Conservation (phyloP, 2,888 invertebrate genomes). For the Melipona beecheii region DNA sequence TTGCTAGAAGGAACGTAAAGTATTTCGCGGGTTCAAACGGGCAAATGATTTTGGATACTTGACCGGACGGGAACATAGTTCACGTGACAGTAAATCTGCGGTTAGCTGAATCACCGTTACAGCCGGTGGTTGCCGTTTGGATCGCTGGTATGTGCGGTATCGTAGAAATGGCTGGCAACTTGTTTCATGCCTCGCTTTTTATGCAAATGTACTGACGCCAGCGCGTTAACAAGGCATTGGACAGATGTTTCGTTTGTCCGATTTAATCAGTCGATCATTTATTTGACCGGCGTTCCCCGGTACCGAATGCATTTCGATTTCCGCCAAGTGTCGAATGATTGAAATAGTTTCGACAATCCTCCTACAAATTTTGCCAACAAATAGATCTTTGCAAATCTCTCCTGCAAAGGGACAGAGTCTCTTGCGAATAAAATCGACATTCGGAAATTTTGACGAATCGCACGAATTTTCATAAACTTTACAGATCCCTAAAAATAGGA, state of each 20-base stretch:
- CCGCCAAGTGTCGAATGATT: too few relatives aligned
- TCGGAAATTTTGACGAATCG: too few relatives aligned
- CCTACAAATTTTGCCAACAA: too few relatives aligned
- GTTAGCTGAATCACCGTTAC: slow-evolving; percentile 65
- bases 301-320: too few relatives aligned
- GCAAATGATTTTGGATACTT: slow-evolving; percentile 35
- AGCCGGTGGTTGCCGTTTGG: slow-evolving; percentile 63
- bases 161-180: slow-evolving; percentile 55
- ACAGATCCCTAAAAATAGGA: too few relatives aligned
- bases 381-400: too few relatives aligned
- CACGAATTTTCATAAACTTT: too few relatives aligned
- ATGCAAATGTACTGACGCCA: slow-evolving; percentile 21
- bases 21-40: slow-evolving; percentile 45
- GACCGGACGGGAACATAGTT: slow-evolving; percentile 48
- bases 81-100: slow-evolving; percentile 69
- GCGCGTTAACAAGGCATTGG: slow-evolving; percentile 50
- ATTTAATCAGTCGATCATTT: slow-evolving; percentile 11
- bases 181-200: slow-evolving; percentile 36
- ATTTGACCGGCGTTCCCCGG: neutral
- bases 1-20: slow-evolving; percentile 1
- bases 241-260: slow-evolving; percentile 18
- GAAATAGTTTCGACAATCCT: too few relatives aligned
- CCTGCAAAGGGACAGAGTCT: too few relatives aligned
- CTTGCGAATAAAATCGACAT: too few relatives aligned
- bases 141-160: slow-evolving; percentile 61